phyloP scores from a whole-genome alignment of 1,140 invertebrate genomes.

The Halesus radiatus region DNA sequence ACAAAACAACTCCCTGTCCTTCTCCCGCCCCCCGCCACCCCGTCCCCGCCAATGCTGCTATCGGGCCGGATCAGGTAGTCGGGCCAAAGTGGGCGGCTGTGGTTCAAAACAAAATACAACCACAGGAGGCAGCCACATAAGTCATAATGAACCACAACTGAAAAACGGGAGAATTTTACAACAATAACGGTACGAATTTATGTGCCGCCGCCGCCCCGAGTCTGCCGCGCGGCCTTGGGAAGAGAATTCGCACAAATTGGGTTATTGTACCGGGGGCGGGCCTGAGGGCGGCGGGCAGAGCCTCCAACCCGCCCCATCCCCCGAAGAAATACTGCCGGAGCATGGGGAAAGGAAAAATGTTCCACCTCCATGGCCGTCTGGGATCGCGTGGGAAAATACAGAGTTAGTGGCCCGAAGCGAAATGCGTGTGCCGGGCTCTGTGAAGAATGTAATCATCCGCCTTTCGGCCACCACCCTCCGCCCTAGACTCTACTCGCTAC shows the following conservation, averaged over 20 bases:
- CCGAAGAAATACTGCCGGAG: constrained; percentile 43
- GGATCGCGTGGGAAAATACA: constrained; percentile 54
- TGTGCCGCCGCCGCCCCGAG: constrained; percentile 49
- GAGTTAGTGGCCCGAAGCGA: constrained; percentile 43
- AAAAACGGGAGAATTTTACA: constrained; percentile 49
- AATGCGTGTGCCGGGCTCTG: constrained; percentile 28
- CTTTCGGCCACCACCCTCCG: constrained; percentile 20
- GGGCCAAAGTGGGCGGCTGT: constrained; percentile 10
- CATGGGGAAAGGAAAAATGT: constrained; percentile 43
- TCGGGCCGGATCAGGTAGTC: constrained; percentile 3
- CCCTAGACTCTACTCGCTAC: not conserved
- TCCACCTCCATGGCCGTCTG: constrained; percentile 50
- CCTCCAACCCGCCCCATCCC: not conserved
- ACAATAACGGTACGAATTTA: constrained; percentile 57
- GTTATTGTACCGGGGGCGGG: constrained; percentile 55
- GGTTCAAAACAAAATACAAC: constrained; percentile 34
- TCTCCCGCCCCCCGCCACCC: not conserved
- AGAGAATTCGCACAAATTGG: constrained; percentile 57
- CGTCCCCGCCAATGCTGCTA: not conserved
- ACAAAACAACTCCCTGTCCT: constrained; percentile 2
- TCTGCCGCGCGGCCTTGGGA: constrained; percentile 55
- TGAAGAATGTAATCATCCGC: constrained; percentile 44
- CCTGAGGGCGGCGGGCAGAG: constrained; percentile 25
- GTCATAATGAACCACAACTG: constrained; percentile 45
- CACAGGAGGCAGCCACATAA: constrained; percentile 28